These are phyloP conservation scores for Labroides dimidiatus DNA, from an alignment of 2,797 vertebrate genomes.

Conservation along the genomic window DNA sequence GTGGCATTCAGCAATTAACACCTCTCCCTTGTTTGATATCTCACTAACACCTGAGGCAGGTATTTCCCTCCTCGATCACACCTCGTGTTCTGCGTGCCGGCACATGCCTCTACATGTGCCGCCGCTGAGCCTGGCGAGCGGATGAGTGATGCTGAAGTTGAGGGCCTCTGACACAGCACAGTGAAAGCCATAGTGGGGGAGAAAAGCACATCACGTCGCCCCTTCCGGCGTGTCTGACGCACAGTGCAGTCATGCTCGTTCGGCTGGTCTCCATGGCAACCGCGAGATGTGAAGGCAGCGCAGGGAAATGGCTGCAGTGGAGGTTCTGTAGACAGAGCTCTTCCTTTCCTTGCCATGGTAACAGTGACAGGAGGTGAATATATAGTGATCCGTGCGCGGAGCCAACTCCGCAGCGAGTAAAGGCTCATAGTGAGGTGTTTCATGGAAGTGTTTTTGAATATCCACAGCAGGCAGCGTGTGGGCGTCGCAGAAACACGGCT, in stretches of 20 bases:
- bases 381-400: slow-evolving; percentile 73
- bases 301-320: slow-evolving; percentile 79
- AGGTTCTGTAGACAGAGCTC: slow-evolving; percentile 76
- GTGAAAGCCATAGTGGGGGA: slow-evolving; percentile 69
- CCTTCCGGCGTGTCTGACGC: slow-evolving; percentile 83
- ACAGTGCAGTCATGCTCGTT: slow-evolving; percentile 81
- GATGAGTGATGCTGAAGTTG: slow-evolving; percentile 64
- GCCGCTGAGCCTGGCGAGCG: slow-evolving; percentile 42
- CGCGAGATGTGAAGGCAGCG: slow-evolving; percentile 75
- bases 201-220: slow-evolving; percentile 74
- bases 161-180: slow-evolving; percentile 78
- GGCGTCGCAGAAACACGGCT: slow-evolving; percentile 58
- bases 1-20: slow-evolving; percentile 70
- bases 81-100: slow-evolving; percentile 26
- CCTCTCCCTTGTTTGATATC: slow-evolving; percentile 45
- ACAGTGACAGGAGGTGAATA: slow-evolving; percentile 82
- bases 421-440: slow-evolving; percentile 73
- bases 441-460: slow-evolving; percentile 59
- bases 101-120: slow-evolving; percentile 55
- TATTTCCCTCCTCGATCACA: slow-evolving; percentile 45
- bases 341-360: slow-evolving; percentile 84
- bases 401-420: slow-evolving; percentile 59
- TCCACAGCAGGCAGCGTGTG: slow-evolving; percentile 62
- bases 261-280: slow-evolving; percentile 80
- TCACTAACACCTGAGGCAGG: slow-evolving; percentile 67